phyloP scores from a whole-genome alignment of 1,140 invertebrate species.

The Maconellicoccus hirsutus region DNA sequence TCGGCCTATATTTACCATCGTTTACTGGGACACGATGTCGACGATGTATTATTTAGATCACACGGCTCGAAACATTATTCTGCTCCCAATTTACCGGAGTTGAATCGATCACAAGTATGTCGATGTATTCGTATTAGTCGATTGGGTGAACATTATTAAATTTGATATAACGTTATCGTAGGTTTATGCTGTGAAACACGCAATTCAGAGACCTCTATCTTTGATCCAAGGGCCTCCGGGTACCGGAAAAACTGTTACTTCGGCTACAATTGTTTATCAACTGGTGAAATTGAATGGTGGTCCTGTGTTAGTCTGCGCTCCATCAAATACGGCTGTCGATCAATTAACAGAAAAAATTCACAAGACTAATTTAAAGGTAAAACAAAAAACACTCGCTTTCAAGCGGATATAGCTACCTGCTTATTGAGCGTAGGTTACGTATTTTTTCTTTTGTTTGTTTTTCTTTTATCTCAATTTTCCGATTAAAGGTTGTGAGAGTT shows the following conservation, averaged over 20 bases:
- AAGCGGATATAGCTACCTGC: no score
- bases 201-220: constrained; percentile 88
- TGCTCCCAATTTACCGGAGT: constrained; percentile 90
- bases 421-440: no score
- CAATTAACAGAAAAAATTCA: constrained; percentile 66
- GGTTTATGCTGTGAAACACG: constrained; percentile 98
- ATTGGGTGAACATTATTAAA: no score
- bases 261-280: constrained; percentile 98
- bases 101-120: constrained; percentile 85
- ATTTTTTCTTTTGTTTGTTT: no score
- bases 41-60: constrained; percentile 83
- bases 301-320: constrained; percentile 90
- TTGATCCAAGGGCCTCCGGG: constrained; percentile 78
- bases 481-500: constrained; percentile 80
- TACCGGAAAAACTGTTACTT: constrained; percentile 98
- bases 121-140: no score
- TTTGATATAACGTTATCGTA: no score
- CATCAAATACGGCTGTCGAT: no score
- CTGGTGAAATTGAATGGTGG: constrained; percentile 87
- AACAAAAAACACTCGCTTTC: no score
- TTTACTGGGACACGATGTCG: constrained; percentile 90
- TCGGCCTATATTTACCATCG: constrained; percentile 97
- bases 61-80: constrained; percentile 92
- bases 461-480: no score
- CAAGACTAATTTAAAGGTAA: constrained; percentile 78